phyloP scores from a whole-genome alignment of 2,113 vertebrate species.

The Loxodonta africana region DNA sequence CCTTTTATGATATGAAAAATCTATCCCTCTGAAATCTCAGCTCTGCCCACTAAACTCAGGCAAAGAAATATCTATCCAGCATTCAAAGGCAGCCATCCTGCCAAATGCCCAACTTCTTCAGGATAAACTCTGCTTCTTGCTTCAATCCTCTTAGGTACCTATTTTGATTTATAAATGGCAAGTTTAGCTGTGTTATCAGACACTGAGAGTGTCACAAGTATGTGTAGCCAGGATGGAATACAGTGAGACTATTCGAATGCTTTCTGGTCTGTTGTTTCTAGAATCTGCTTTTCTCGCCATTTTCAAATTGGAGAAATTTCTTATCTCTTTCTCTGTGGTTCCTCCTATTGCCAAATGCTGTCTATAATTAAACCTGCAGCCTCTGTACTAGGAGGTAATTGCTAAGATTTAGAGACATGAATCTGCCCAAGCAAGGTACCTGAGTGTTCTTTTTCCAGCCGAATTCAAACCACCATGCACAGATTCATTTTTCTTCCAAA shows the following conservation, averaged over 20 bases:
- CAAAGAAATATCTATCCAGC: background rate
- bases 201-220: fast-evolving
- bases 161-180: too few relatives aligned
- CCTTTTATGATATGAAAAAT: background rate
- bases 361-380: background rate
- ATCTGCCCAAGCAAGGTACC: too few relatives aligned
- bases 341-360: background rate
- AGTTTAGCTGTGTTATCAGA: fast-evolving
- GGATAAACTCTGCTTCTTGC: background rate
- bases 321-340: background rate
- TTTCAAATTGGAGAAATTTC: background rate
- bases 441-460: background rate
- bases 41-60: background rate
- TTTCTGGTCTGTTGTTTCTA: background rate
- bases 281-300: background rate
- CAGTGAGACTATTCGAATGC: background rate
- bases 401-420: background rate
- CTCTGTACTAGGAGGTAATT: background rate
- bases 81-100: background rate
- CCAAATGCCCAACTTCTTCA: fast-evolving
- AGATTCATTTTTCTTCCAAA: background rate
- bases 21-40: background rate
- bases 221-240: fast-evolving
- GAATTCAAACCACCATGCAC: fast-evolving
- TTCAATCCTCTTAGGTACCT: background rate